A percentile compares a stretch with the other conserved stretches of the same genome.
phyloP scores from a whole-genome alignment of 2,888 invertebrate genomes.

The Pyrgus malvae region DNA sequence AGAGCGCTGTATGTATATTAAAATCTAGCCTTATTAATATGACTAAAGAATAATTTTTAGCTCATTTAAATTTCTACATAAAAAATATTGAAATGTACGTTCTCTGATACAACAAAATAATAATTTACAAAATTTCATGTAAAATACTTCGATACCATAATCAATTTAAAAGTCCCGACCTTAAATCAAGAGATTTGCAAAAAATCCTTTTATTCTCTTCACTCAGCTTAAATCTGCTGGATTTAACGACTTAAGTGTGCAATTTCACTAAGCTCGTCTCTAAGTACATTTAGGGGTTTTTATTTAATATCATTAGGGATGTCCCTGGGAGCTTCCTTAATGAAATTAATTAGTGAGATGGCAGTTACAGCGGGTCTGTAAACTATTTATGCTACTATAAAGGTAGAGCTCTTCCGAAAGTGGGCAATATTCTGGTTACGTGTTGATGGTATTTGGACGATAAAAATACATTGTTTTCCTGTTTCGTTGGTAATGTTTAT shows the following conservation, averaged over 20 bases:
- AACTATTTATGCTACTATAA: constrained; percentile 26
- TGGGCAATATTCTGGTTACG: constrained; percentile 6
- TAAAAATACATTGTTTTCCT: constrained; percentile 4
- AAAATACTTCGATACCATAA: no score
- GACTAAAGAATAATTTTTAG: no score
- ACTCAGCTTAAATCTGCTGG: neutral
- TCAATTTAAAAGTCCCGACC: neutral
- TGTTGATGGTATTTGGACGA: neutral
- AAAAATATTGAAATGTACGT: no score
- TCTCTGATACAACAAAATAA: no score
- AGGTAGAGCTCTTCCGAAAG: constrained; percentile 8
- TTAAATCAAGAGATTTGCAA: neutral
- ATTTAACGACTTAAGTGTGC: constrained; percentile 16
- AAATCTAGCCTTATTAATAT: no score
- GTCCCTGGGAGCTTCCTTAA: constrained; percentile 21
- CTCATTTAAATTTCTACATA: no score
- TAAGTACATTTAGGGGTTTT: constrained; percentile 10
- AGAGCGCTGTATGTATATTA: no score
- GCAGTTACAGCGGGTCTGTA: constrained; percentile 8
- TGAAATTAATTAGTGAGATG: constrained; percentile 26
- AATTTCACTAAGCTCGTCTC: constrained; percentile 11
- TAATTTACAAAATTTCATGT: no score
- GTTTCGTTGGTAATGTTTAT: neutral
- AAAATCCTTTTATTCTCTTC: neutral
- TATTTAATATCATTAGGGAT: constrained; percentile 23